Evolutionary conservation across 2,113 vertebrate genomes (phyloP), one percentile per base, ranked within the genome.

Genomic region (Pangasianodon gigas): DNA sequence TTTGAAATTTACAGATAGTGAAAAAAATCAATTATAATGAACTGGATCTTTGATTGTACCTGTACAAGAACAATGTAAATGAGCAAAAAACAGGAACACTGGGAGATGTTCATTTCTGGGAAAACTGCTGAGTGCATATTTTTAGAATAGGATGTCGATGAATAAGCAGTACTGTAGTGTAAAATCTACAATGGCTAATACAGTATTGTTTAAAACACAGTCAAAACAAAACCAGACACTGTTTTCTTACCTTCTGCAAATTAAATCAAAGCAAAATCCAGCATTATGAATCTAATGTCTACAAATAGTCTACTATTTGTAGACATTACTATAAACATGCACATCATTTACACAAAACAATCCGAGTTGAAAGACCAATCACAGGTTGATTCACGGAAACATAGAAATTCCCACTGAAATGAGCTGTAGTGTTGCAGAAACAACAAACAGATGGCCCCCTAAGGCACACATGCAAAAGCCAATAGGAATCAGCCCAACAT

Each of bases 401-500:
- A 13, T 19, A 48, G 3, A 9, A 48, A 56, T 80, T 77, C 24
- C 74, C 54, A 62, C 7, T 24, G n/a, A 54, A 74, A 74, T 24
- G 18, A 26, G 48, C 37, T 54, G 85, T 7, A 87, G 37, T n/a
- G 86, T 24, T 79, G 52, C 18, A 84, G 60, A 71, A 84, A 79
- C 32, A 85, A 71, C 69, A 89, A 85, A 86, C 90, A 93, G 85
- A 93, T 88, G 92, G 88, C 18, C 52, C 29, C 82, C 82, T 48
- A 65, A 41, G 84, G 85, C 81, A 90, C 67, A 75, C 56, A 89
- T 37, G 46, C 67, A 90, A 89, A 83, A 88, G 92, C 93, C 93
- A 90, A 67, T 86, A 91, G 84, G 90, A 93, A 93, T 90, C 46
- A 54, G 32, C 7, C 41, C 92, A 92, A 93, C 87, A 91, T 91